Percentiles rank a stretch among this genome's conserved stretches.
phyloP scores from a whole-genome alignment of 2,113 vertebrate genomes.

The Etia nguti region DNA sequence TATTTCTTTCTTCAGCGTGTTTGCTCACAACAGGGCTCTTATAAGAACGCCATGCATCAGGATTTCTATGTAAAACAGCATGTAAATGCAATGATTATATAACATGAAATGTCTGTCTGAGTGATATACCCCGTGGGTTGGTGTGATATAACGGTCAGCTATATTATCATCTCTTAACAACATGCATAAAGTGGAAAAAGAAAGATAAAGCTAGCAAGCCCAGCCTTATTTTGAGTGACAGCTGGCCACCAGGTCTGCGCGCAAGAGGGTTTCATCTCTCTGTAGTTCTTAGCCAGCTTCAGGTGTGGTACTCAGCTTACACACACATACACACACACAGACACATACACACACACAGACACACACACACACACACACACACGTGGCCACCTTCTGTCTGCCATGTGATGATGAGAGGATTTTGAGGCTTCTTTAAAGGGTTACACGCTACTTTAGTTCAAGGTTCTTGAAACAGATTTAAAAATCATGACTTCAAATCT shows the following conservation, averaged over 20 bases:
- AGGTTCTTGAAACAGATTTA: background rate
- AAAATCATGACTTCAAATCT: background rate
- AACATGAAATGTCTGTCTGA: slow-evolving; percentile 42
- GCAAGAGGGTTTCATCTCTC: slow-evolving; percentile 3
- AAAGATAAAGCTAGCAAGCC: background rate
- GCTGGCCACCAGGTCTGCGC: slow-evolving; percentile 6
- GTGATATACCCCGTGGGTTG: slow-evolving; percentile 46
- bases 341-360: background rate
- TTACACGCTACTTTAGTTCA: background rate
- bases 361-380: background rate
- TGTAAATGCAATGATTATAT: slow-evolving; percentile 45
- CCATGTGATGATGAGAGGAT: background rate
- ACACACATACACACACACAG: background rate
- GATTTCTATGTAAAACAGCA: slow-evolving; percentile 31
- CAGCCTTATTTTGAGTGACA: slow-evolving; percentile 29
- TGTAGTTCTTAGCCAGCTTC: slow-evolving; percentile 16
- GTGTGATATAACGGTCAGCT: slow-evolving; percentile 50
- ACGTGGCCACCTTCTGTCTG: background rate
- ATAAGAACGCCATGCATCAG: background rate
- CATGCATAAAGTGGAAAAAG: slow-evolving; percentile 11
- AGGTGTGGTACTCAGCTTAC: background rate
- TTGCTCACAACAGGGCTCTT: background rate
- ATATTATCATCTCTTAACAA: slow-evolving; percentile 25
- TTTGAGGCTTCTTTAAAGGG: slow-evolving; percentile 15
- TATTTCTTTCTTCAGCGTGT: background rate